phyloP scores from a whole-genome alignment of 2,888 invertebrate genomes.

The Nymphalis polychloros region DNA sequence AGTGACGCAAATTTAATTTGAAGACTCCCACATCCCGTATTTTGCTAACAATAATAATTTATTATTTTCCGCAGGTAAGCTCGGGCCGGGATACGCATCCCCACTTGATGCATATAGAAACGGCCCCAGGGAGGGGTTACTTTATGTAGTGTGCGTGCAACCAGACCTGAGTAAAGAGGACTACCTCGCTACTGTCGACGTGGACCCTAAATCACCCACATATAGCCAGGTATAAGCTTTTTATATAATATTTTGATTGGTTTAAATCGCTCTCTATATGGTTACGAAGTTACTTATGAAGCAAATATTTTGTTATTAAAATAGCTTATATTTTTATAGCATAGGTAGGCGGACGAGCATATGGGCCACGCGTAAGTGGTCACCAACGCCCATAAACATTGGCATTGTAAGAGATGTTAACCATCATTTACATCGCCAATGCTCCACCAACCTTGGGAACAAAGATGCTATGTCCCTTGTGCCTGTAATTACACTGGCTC shows the following conservation, averaged over 20 bases:
- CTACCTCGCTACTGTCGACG: conserved; percentile 94
- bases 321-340: too few species aligned
- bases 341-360: too few species aligned
- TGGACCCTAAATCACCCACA: conserved; percentile 92
- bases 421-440: too few species aligned
- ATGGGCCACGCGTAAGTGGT: too few species aligned
- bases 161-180: conserved; percentile 89
- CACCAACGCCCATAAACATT: too few species aligned
- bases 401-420: too few species aligned
- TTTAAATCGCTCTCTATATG: not conserved
- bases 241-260: not conserved
- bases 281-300: not conserved
- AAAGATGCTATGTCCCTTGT: too few species aligned
- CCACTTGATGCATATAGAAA: conserved; percentile 90
- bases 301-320: not conserved
- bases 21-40: conserved; percentile 31
- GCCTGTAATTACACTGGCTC: too few species aligned
- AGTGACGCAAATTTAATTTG: conserved; percentile 26
- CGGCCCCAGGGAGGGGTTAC: conserved; percentile 91
- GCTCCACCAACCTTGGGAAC: too few species aligned
- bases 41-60: conserved; percentile 35
- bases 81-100: conserved; percentile 88
- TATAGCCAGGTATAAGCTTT: conserved; percentile 86
- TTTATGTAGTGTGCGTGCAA: conserved; percentile 95
- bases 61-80: conserved; percentile 56